A percentile compares a stretch with the other conserved stretches of the same genome.
phyloP scores from a whole-genome alignment of 2,888 invertebrate genomes.

The Ophion slaviceki region DNA sequence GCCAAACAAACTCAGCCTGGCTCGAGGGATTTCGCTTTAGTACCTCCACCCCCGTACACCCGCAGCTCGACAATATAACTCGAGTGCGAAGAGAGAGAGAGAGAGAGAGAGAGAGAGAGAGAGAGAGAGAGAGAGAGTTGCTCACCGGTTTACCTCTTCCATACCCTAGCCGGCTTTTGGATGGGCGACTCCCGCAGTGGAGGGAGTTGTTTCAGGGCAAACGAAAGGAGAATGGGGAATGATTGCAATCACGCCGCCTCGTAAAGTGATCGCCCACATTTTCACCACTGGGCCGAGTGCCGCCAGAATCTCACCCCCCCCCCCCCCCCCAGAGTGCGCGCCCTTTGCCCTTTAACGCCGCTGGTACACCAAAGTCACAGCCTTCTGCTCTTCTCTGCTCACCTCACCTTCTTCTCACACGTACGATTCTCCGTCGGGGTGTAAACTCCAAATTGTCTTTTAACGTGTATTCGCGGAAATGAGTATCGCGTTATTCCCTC shows the following conservation, averaged over 20 bases:
- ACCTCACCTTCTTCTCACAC: constrained; percentile 13
- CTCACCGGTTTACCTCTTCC: constrained; percentile 68
- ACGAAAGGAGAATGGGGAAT: constrained; percentile 67
- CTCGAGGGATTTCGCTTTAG: constrained; percentile 70
- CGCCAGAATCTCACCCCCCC: constrained; percentile 31
- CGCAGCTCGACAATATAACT: constrained; percentile 72
- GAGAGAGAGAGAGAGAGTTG: constrained; percentile 70
- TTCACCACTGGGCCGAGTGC: constrained; percentile 49
- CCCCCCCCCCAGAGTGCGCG: not conserved
- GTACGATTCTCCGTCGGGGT: constrained; percentile 42
- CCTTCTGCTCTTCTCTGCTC: not conserved
- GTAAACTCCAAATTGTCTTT: constrained; percentile 66
- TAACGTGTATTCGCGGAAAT: constrained; percentile 61
- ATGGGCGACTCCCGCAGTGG: constrained; percentile 63
- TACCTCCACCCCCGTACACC: constrained; percentile 64
- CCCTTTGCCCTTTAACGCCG: constrained; percentile 38
- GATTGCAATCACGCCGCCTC: constrained; percentile 76
- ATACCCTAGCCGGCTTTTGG: constrained; percentile 54
- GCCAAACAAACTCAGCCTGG: constrained; percentile 74
- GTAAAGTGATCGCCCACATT: constrained; percentile 74
- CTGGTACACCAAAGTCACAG: constrained; percentile 29
- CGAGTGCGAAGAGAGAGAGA: constrained; percentile 69
- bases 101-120: constrained; percentile 70
- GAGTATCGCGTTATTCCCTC: constrained; percentile 42
- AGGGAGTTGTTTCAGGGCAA: constrained; percentile 57